A percentile compares a stretch with the other conserved stretches of the same genome.
Evolutionary conservation across 2,797 vertebrate genomes (phyloP).

Genomic region (Vipera ursinii): DNA sequence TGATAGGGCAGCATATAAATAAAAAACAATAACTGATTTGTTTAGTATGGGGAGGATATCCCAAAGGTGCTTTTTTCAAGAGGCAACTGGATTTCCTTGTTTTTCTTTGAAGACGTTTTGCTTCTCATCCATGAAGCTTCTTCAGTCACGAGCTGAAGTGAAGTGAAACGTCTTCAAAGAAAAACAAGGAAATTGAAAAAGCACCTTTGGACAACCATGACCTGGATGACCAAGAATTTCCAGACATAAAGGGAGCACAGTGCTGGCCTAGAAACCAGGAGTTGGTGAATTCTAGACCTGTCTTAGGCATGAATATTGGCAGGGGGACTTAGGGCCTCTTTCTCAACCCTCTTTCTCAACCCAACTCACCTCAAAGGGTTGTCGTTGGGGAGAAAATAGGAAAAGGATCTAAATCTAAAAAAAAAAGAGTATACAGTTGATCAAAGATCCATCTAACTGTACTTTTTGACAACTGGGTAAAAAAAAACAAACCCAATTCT

Average conservation of each 20-base stretch:
- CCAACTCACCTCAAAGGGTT: not conserved
- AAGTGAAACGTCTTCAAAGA: too few species aligned
- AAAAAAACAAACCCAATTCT: not conserved
- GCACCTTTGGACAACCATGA: too few species aligned
- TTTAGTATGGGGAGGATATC: too few species aligned
- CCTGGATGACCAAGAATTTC: too few species aligned
- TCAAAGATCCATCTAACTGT: not conserved
- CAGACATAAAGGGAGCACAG: too few species aligned
- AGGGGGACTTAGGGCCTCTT: not conserved
- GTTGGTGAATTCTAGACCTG: not conserved
- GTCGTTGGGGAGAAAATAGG: not conserved
- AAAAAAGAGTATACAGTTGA: not conserved
- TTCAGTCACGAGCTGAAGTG: not conserved
- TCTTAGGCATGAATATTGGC: not conserved
- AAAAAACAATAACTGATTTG: not conserved
- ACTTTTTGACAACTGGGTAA: not conserved
- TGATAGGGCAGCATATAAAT: not conserved
- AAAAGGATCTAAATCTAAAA: not conserved
- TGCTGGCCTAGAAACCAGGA: not conserved
- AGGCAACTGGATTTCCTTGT: not conserved
- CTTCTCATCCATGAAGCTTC: not conserved
- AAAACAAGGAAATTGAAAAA: too few species aligned
- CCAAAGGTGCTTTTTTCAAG: not conserved
- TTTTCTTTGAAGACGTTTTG: not conserved
- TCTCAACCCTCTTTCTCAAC: not conserved